A percentile compares a stretch with the other conserved stretches of the same genome.
Conservation (phyloP, 1,140 invertebrate species). For the Dendroctonus valens region DNA sequence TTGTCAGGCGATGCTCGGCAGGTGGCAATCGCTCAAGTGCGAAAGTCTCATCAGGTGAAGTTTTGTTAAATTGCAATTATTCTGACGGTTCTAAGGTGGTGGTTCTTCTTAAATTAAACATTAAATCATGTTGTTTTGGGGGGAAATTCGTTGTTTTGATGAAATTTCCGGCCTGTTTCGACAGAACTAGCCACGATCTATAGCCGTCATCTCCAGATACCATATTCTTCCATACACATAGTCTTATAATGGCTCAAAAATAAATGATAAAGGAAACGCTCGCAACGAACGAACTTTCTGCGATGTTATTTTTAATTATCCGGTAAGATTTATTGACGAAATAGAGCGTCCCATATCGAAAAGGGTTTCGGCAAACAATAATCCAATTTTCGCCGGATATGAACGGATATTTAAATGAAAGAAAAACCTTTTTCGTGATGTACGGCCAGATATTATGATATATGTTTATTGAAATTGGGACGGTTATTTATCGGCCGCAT, state of each 20-base stretch:
- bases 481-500: slow-evolving; percentile 5
- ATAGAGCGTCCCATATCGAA: slow-evolving; percentile 3
- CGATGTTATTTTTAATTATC: slow-evolving; percentile 25
- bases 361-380: slow-evolving; percentile 24
- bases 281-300: neutral
- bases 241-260: slow-evolving; percentile 17
- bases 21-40: too few relatives aligned
- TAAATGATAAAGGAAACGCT: slow-evolving; percentile 6
- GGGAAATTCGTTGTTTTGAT: neutral
- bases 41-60: too few relatives aligned
- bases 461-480: slow-evolving; percentile 25
- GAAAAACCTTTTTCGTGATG: slow-evolving; percentile 16
- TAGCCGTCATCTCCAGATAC: slow-evolving; percentile 9
- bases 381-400: slow-evolving; percentile 24
- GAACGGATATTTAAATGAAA: slow-evolving; percentile 25
- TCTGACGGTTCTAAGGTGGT: too few relatives aligned
- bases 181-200: neutral
- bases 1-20: too few relatives aligned
- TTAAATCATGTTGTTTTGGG: too few relatives aligned
- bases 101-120: too few relatives aligned
- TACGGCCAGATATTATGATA: slow-evolving; percentile 19
- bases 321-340: slow-evolving; percentile 13
- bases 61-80: too few relatives aligned
- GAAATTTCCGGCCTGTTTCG: slow-evolving; percentile 3
- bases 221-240: slow-evolving; percentile 3